Percentiles rank a stretch among this genome's conserved stretches.
phyloP scores from a whole-genome alignment of 2,888 invertebrate species.

The Flexamia atlantica region DNA sequence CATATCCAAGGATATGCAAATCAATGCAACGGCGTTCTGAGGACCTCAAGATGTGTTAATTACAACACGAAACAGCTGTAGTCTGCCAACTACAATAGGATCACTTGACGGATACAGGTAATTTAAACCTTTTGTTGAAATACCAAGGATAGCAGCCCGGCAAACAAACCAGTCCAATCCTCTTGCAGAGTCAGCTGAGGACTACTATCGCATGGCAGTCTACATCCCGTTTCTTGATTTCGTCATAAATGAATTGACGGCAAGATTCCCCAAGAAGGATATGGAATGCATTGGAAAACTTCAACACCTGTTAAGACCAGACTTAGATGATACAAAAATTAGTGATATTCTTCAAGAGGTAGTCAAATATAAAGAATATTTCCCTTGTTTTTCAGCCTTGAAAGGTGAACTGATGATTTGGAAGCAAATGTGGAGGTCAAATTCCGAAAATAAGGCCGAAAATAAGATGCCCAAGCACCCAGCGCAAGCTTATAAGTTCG shows the following conservation, averaged over 20 bases:
- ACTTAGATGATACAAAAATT: slow-evolving; percentile 3
- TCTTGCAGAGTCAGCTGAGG: slow-evolving; percentile 41
- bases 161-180: slow-evolving; percentile 35
- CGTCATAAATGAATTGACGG: slow-evolving; percentile 9
- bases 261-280: slow-evolving; percentile 34
- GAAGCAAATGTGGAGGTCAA: slow-evolving; percentile 37
- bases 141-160: slow-evolving; percentile 19
- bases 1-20: too few relatives aligned
- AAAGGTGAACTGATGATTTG: slow-evolving; percentile 48
- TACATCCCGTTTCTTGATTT: slow-evolving; percentile 62
- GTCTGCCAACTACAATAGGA: too few relatives aligned
- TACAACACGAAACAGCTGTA: too few relatives aligned
- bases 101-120: too few relatives aligned
- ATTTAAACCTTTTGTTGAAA: too few relatives aligned
- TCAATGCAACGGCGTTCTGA: too few relatives aligned
- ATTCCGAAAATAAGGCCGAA: too few relatives aligned
- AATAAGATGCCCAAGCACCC: slow-evolving; percentile 38
- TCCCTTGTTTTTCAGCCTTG: slow-evolving; percentile 28
- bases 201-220: slow-evolving; percentile 56
- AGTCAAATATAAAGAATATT: slow-evolving; percentile 22
- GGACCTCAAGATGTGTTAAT: too few relatives aligned
- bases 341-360: slow-evolving; percentile 15
- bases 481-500: slow-evolving; percentile 10
- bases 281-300: slow-evolving; percentile 22
- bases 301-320: neutral